Base-by-base conservation (phyloP, 2,888 invertebrate genomes). In the Subacronicta megacephala region DNA sequence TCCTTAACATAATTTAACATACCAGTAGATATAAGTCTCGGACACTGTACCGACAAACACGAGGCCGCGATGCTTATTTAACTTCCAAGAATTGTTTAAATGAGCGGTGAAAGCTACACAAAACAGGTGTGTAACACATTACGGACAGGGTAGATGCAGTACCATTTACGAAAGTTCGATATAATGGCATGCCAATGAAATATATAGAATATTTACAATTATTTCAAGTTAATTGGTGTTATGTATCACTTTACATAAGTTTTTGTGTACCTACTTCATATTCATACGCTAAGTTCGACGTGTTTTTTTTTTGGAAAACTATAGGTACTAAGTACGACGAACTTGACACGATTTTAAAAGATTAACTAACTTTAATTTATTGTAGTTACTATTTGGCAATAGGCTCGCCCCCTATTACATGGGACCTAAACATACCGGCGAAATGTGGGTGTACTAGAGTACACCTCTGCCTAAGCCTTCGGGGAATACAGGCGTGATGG, bases 51-150 rank as follows among this genome's bases (percentile, higher is more conserved):
- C 64, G 56, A 65, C 61, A 56, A 60, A 45, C 62, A 64, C 67
- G 68, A 77, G 68, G 69, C 59, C 65, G 57, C 74, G 60, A 71
- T 74, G 68, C 74, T 85, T 82, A 83, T 81, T 87, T 81, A 86
- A 88, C 78, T 89, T 89, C 89, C 88, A 83, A 85, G 87, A 88
- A 88, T 83, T 87, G 81, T 80, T 81, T 78, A 83, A 84, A 85
- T 84, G 83, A 82, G 72, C 82, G 85, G 88, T 87, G 88, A 89
- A 89, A 88, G 89, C 82, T 76, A 73, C 75, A 81, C 82, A 81
- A 78, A 83, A 84, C 83, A 87, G 82, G 84, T 87, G 85, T 80
- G 84, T 79, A 80, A 80, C 80, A 82, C 80, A 81, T 84, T 83
- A 81, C 76, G 77, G 61, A 66, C 78, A 77, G 77, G 81, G 81